These are phyloP conservation scores for Teleogryllus oceanicus DNA, from an alignment of 2,888 invertebrate genomes.

Conservation along the genomic window DNA sequence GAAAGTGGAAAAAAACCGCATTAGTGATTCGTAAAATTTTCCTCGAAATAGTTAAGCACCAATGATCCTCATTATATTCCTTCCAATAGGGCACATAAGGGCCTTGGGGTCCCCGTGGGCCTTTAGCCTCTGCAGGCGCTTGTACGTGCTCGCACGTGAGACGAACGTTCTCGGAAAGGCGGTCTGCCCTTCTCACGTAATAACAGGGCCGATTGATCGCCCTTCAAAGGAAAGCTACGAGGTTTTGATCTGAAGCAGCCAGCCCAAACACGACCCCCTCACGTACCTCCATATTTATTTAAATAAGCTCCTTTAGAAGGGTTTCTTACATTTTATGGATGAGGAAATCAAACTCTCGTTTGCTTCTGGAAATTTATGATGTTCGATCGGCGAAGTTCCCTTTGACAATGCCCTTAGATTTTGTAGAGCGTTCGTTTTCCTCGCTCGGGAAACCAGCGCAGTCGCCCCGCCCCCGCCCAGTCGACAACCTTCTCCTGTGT, in stretches of 20 bases:
- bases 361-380: neutral
- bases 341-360: slow-evolving; percentile 18
- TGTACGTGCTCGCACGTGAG: neutral
- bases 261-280: too few relatives aligned
- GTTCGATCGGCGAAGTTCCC: neutral
- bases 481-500: too few relatives aligned
- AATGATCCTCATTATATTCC: neutral
- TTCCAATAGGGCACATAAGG: neutral
- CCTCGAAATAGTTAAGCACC: neutral
- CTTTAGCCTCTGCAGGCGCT: too few relatives aligned
- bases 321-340: slow-evolving; percentile 10
- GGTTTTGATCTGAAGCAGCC: too few relatives aligned
- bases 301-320: neutral
- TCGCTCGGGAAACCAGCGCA: too few relatives aligned
- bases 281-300: neutral
- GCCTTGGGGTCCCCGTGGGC: too few relatives aligned
- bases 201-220: neutral
- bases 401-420: neutral
- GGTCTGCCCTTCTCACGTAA: neutral
- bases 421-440: neutral
- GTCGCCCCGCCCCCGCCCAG: too few relatives aligned
- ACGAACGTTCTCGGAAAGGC: neutral
- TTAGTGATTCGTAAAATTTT: neutral
- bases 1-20: too few relatives aligned
- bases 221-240: too few relatives aligned